Evolutionary conservation across 2,113 vertebrate species (phyloP).

Genomic region (Chionodraco myersi): DNA sequence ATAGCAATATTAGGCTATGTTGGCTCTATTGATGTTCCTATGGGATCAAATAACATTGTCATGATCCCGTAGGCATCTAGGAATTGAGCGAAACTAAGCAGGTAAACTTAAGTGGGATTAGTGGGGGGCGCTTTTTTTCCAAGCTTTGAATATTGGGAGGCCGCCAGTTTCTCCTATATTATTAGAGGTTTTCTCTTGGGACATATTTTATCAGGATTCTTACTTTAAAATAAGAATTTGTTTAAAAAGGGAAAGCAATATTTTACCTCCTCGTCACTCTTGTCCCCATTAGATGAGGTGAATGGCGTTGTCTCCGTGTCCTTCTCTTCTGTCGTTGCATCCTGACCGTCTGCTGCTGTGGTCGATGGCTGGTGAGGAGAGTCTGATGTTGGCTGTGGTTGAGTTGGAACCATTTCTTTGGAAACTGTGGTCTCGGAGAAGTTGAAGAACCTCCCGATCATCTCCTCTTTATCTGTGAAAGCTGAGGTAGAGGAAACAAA

Average conservation of each 20-base stretch:
- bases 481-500: slow-evolving; percentile 9
- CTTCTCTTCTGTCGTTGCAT: slow-evolving; percentile 32
- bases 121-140: no score
- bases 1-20: no score
- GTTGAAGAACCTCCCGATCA: slow-evolving; percentile 23
- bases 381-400: slow-evolving; percentile 33
- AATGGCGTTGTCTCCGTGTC: slow-evolving; percentile 1
- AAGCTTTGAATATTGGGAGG: no score
- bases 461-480: slow-evolving; percentile 8
- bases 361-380: slow-evolving; percentile 38
- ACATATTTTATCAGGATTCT: not conserved
- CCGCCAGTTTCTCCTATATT: not conserved
- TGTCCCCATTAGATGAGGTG: slow-evolving; percentile 3
- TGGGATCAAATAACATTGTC: no score
- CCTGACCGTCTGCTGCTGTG: slow-evolving; percentile 44
- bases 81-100: no score
- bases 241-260: not conserved
- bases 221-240: not conserved
- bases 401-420: slow-evolving; percentile 16
- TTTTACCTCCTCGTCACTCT: slow-evolving; percentile 37
- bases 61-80: no score
- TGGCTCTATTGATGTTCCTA: no score
- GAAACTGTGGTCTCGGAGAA: slow-evolving; percentile 12
- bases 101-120: no score
- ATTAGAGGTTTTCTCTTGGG: not conserved